These are phyloP conservation scores for Orthonyx spaldingii DNA, from an alignment of 2,113 vertebrate genomes.

Conservation along the genomic window DNA sequence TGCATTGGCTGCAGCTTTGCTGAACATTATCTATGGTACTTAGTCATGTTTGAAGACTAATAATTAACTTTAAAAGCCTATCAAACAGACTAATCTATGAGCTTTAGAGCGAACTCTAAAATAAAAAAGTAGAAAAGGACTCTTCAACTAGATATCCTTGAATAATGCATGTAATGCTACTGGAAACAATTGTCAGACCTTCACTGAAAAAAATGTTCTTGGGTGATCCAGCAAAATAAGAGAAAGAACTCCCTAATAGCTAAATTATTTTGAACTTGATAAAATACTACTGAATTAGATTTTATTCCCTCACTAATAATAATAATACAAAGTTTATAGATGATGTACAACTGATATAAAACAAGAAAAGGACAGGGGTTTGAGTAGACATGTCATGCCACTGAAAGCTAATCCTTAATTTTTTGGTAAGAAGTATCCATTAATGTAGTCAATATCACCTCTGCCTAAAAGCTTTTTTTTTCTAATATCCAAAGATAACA, in stretches of 20 bases:
- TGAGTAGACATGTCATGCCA: not conserved
- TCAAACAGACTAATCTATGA: not conserved
- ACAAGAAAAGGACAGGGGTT: not conserved
- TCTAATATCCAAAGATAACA: not conserved
- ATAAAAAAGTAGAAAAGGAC: not conserved
- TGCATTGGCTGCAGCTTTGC: not conserved
- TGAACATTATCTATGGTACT: not conserved
- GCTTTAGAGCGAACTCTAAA: not conserved
- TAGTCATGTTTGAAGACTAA: not conserved
- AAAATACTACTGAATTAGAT: not conserved
- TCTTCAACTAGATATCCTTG: not conserved
- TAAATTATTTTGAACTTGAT: not conserved
- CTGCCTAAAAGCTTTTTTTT: not conserved
- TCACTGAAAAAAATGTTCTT: not conserved
- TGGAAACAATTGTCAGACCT: not conserved
- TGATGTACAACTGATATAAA: not conserved
- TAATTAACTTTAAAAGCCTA: constrained; percentile 1
- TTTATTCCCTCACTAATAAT: not conserved
- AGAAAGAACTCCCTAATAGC: not conserved
- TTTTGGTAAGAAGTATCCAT: not conserved
- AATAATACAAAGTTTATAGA: not conserved
- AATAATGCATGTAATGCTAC: not conserved
- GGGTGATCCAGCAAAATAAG: not conserved
- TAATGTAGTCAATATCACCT: not conserved
- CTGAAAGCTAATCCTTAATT: not conserved